phyloP scores from a whole-genome alignment of 2,113 vertebrate genomes.

The Butorides virescens region DNA sequence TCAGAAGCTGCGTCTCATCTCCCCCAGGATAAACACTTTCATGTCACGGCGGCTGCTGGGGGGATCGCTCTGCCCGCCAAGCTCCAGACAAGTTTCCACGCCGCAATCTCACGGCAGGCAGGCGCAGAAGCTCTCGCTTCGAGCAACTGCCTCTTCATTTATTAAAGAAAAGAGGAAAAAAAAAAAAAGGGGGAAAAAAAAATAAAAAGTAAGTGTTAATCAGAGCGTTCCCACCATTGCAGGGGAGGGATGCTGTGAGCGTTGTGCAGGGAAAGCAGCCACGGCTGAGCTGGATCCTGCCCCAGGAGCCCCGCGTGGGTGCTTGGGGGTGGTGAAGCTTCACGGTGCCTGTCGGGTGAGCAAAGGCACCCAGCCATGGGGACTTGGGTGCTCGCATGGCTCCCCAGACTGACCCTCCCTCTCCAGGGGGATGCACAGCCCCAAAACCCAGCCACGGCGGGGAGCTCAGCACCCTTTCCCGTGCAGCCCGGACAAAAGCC shows the following conservation, averaged over 20 bases:
- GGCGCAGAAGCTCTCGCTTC: neutral
- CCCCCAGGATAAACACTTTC: conserved; percentile 44
- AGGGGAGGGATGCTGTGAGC: neutral
- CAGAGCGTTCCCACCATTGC: neutral
- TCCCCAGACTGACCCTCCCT: neutral
- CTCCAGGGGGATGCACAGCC: neutral
- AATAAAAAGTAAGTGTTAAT: neutral
- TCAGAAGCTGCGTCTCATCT: conserved; percentile 33
- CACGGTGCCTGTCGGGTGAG: neutral
- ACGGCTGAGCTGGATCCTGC: neutral
- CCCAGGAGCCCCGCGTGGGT: fast-evolving
- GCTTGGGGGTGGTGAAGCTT: neutral
- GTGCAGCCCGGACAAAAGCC: fast-evolving
- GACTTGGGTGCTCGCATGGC: fast-evolving
- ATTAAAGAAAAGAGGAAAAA: neutral
- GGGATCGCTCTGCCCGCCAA: neutral
- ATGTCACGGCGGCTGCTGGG: neutral
- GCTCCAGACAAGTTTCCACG: neutral
- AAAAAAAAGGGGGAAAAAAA: no score
- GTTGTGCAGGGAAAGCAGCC: fast-evolving
- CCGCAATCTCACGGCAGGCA: neutral
- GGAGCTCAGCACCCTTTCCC: neutral
- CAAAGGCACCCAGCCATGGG: neutral
- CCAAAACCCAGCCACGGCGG: fast-evolving
- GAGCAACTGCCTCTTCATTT: neutral